Base-by-base conservation (phyloP, 2,888 invertebrate species). In the Idaea dimidiata region DNA sequence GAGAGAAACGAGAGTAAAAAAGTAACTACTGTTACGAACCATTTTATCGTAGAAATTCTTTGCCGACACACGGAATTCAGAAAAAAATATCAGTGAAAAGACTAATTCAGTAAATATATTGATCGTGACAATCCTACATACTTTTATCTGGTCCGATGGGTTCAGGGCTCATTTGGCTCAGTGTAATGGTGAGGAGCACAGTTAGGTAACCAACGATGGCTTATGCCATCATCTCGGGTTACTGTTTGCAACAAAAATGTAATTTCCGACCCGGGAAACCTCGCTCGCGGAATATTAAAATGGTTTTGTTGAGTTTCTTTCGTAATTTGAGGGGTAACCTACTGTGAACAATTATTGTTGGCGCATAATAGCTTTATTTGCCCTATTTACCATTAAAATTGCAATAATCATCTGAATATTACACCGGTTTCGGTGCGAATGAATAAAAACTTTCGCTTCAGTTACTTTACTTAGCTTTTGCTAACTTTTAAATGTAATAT, bases 101-200 rank as follows among this genome's bases (percentile, higher is more conserved):
- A 14, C 43, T 8, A 43, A 3, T 43, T 14, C 14, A 14, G 14
- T 14, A 14, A 8, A 43, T 43, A 8, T 43, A 43, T 8, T 43
- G 43, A 43, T 43, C 43, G 60, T 66, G 64, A 56, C 66, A 66
- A 62, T 66, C 64, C 66, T 64, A 33, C 43, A 43, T 67, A 24
- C 5, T 24, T 77, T 78, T 82, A 80, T 81, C 81, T 78, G 70
- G 68, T 65, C 68, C 72, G 72, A 76, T 76, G 75, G 43, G 76
- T 80, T 79, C 79, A 79, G 73, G 80, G 75, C 75, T 79, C 82
- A 80, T 83, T 84, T 79, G 72, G 71, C 72, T 71, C 72, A 68
- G 63, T 57, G 73, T 73, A 76, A 80, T 73, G 67, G 74, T 65
- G 64, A 43, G 62, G 61, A 61, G 65, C 68, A 65, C 65, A 63